Conservation (phyloP, 2,888 invertebrate genomes). For the Galeruca laticollis region DNA sequence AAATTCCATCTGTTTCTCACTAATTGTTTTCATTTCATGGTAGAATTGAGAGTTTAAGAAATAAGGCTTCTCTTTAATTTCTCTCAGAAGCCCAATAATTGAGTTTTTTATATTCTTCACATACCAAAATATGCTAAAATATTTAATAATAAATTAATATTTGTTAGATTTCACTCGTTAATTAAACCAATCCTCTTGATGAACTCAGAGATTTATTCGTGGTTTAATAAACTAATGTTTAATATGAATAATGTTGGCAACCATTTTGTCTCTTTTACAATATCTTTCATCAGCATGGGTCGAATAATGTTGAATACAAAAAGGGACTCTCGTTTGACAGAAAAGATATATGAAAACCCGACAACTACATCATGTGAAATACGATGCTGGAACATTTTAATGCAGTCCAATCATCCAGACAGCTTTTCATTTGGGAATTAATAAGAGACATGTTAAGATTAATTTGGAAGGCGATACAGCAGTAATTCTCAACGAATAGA, state of each 20-base stretch:
- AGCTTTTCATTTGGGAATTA: not conserved
- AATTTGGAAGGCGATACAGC: not conserved
- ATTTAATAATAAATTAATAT: too few species aligned
- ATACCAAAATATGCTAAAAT: too few species aligned
- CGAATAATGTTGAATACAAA: conserved; percentile 36
- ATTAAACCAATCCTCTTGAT: too few species aligned
- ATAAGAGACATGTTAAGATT: not conserved
- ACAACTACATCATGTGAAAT: conserved; percentile 43
- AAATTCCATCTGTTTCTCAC: too few species aligned
- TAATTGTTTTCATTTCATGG: too few species aligned
- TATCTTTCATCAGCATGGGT: conserved; percentile 6
- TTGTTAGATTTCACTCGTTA: too few species aligned
- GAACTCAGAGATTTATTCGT: not conserved
- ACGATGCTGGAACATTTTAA: conserved; percentile 17
- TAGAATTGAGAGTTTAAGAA: too few species aligned
- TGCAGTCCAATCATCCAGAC: conserved; percentile 2
- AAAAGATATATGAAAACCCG: conserved; percentile 48
- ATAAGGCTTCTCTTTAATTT: too few species aligned
- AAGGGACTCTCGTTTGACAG: conserved; percentile 50
- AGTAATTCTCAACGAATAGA: not conserved
- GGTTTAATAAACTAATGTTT: conserved; percentile 7
- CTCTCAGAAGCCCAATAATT: too few species aligned
- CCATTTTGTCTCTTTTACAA: conserved; percentile 14
- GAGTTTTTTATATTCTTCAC: too few species aligned
- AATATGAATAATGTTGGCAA: conserved; percentile 10